A percentile compares a stretch with the other conserved stretches of the same genome.
These are phyloP conservation scores for Heliconius congener DNA, from an alignment of 1,140 invertebrate genomes.

Conservation along the genomic window DNA sequence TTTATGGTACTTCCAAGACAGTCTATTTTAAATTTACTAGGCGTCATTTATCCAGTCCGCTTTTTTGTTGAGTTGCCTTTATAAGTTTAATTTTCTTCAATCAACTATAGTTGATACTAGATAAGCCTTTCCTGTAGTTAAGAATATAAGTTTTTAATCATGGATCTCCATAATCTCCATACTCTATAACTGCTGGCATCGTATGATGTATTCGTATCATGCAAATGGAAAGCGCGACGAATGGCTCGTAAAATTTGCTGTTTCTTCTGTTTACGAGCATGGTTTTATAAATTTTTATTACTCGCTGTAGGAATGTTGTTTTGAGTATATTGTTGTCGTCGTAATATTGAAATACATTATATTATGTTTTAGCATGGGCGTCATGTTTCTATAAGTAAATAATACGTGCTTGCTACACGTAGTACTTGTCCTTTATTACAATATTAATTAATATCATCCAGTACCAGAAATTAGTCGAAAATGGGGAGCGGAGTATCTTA, in stretches of 20 bases:
- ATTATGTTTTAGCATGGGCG: slow-evolving; percentile 12
- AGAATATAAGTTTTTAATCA: background rate
- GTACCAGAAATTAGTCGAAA: no score
- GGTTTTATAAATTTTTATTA: slow-evolving; percentile 76
- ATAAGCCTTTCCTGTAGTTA: background rate
- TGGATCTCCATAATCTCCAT: background rate
- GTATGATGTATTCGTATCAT: slow-evolving; percentile 64
- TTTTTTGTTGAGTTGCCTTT: background rate
- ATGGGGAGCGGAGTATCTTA: background rate
- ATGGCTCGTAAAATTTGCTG: slow-evolving; percentile 73
- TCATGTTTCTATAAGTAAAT: background rate
- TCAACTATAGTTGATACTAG: background rate
- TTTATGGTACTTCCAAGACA: background rate
- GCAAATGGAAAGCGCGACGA: slow-evolving; percentile 74
- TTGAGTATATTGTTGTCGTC: slow-evolving; percentile 39
- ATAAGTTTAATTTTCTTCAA: no score
- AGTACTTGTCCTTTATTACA: no score
- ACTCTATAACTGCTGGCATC: slow-evolving; percentile 27
- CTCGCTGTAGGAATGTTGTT: slow-evolving; percentile 53
- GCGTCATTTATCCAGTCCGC: no score
- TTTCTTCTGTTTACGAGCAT: slow-evolving; percentile 76
- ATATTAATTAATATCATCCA: no score
- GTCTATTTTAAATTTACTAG: background rate
- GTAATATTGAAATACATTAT: slow-evolving; percentile 28
- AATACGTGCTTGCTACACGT: background rate